Evolutionary conservation across 2,888 invertebrate genomes (phyloP).

Genomic region (Rhynchonema sp.): DNA sequence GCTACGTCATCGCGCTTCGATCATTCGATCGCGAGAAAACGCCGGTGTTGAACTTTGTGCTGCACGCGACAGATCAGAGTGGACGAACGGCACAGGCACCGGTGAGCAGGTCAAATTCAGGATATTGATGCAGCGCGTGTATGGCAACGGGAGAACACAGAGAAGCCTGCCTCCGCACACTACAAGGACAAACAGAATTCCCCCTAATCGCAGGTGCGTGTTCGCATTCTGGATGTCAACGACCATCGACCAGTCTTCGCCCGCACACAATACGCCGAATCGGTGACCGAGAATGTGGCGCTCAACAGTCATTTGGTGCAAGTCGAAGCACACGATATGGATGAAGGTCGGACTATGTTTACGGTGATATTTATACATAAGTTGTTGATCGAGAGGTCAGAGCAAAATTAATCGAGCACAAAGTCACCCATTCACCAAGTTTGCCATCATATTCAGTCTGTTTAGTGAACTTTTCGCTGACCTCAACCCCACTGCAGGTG

Average conservation of each 20-base stretch:
- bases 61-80: neutral
- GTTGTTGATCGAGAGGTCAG: too few species aligned
- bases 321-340: conserved; percentile 58
- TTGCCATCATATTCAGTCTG: neutral
- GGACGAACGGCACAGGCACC: neutral
- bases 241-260: conserved; percentile 66
- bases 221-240: conserved; percentile 64
- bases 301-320: conserved; percentile 49
- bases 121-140: too few species aligned
- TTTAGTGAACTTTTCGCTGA: too few species aligned
- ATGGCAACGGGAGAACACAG: too few species aligned
- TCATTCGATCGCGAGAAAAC: conserved; percentile 69
- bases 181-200: too few species aligned
- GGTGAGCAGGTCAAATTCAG: too few species aligned
- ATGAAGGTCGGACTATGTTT: conserved; percentile 39
- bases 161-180: too few species aligned
- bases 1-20: conserved; percentile 58
- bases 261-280: conserved; percentile 48
- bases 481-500: neutral
- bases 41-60: conserved; percentile 21
- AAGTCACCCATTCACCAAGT: too few species aligned
- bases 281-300: conserved; percentile 58
- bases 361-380: too few species aligned
- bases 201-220: conserved; percentile 40
- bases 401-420: too few species aligned